Conservation (phyloP, 23 tunicate species). For the Pegea sp. region DNA sequence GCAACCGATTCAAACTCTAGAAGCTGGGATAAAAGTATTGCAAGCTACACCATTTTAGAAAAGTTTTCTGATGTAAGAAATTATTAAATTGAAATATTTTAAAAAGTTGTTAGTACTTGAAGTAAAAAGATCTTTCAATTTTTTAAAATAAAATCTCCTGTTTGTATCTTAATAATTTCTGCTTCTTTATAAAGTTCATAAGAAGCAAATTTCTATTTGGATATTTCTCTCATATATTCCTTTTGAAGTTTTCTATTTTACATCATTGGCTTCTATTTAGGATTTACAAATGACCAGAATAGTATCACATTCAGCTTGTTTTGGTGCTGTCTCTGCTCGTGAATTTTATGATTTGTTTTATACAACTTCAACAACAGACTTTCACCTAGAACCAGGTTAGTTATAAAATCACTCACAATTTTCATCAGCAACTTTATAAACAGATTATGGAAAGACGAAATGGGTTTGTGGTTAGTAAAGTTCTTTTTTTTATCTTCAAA, state of each 20-base stretch:
- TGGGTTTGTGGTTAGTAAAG: background rate
- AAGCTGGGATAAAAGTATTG: conserved; percentile 1
- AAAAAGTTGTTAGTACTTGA: too few relatives aligned
- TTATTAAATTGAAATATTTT: too few relatives aligned
- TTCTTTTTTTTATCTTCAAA: background rate
- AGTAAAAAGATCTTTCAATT: too few relatives aligned
- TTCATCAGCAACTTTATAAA: background rate
- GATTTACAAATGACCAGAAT: background rate
- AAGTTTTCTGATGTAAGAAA: background rate
- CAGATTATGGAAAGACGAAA: background rate
- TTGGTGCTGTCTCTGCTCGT: background rate
- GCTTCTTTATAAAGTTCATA: too few relatives aligned
- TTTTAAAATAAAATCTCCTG: too few relatives aligned
- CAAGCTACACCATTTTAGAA: background rate
- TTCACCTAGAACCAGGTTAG: background rate
- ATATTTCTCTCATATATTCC: too few relatives aligned
- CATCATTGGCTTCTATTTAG: background rate
- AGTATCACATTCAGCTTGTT: background rate
- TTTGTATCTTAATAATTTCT: too few relatives aligned
- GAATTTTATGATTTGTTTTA: background rate
- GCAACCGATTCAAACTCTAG: background rate
- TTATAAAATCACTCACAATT: background rate
- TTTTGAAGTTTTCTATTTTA: too few relatives aligned
- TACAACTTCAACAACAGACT: background rate
- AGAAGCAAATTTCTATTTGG: too few relatives aligned